These are phyloP conservation scores for Drosophila barbarae DNA, from an alignment of 2,888 invertebrate species.

Conservation along the genomic window DNA sequence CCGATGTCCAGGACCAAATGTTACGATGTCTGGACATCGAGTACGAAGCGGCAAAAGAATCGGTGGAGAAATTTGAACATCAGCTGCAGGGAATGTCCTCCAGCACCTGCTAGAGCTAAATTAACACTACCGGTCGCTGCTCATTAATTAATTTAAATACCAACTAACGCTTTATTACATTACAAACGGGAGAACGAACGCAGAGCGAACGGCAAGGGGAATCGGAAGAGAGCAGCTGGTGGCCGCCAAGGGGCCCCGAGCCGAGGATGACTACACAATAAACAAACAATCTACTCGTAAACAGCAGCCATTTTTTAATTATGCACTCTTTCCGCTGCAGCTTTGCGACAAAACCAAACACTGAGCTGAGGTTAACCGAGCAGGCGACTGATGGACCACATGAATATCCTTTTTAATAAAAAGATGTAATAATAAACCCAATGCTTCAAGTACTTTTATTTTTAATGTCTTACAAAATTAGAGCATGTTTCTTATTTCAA, in stretches of 20 bases:
- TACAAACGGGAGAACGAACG: constrained; percentile 20
- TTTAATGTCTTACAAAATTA: not conserved
- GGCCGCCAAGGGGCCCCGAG: not conserved
- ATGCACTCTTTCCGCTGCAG: constrained; percentile 54
- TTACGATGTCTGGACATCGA: constrained; percentile 12
- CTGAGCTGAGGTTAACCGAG: not conserved
- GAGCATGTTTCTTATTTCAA: not conserved
- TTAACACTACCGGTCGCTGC: constrained; percentile 18
- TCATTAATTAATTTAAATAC: constrained; percentile 54
- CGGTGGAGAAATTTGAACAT: not conserved
- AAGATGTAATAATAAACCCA: constrained; percentile 7
- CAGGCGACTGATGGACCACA: not conserved
- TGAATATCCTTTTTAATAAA: constrained; percentile 16
- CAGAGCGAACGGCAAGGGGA: not conserved
- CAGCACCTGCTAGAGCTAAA: constrained; percentile 7
- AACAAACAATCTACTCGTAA: constrained; percentile 54
- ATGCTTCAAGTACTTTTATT: not conserved
- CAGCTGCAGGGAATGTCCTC: constrained; percentile 1
- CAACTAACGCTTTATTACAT: constrained; percentile 44
- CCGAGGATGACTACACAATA: constrained; percentile 38
- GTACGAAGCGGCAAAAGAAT: not conserved
- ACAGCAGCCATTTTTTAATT: constrained; percentile 68
- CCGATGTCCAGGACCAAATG: constrained; percentile 6
- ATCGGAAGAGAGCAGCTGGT: too few relatives aligned
- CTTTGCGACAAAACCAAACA: constrained; percentile 24